Conservation (phyloP, 2,797 vertebrate genomes). For the Anguilla anguilla region DNA sequence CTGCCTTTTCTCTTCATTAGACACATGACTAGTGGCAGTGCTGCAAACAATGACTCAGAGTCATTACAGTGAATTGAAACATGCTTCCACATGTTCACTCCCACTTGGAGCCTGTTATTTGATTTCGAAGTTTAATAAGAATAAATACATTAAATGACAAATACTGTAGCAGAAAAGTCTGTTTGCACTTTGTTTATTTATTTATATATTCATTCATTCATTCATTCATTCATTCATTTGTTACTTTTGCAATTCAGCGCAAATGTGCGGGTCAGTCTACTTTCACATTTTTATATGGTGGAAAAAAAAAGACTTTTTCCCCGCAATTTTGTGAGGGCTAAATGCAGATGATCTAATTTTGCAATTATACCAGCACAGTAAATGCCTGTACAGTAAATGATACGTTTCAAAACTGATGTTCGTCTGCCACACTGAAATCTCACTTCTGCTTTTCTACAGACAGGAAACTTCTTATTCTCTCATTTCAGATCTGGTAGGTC, state of each 20-base stretch:
- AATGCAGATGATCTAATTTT: background rate
- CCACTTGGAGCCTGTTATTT: background rate
- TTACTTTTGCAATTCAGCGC: background rate
- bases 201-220: too few species aligned
- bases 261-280: background rate
- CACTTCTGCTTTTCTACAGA: slow-evolving; percentile 29
- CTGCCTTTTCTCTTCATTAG: background rate
- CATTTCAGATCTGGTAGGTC: slow-evolving; percentile 12
- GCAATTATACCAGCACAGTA: slow-evolving; percentile 20
- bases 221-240: background rate
- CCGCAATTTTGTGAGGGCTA: background rate
- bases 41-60: background rate
- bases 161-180: background rate
- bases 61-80: background rate
- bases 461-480: slow-evolving; percentile 20
- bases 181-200: too few species aligned
- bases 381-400: background rate
- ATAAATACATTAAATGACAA: too few species aligned
- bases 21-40: background rate
- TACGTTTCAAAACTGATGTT: slow-evolving; percentile 19
- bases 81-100: background rate
- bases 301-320: background rate
- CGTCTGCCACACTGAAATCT: slow-evolving; percentile 23
- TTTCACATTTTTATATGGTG: background rate
- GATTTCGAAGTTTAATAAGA: background rate